Conservation (phyloP, 2,113 vertebrate genomes). For the Chascanopsetta lugubris region DNA sequence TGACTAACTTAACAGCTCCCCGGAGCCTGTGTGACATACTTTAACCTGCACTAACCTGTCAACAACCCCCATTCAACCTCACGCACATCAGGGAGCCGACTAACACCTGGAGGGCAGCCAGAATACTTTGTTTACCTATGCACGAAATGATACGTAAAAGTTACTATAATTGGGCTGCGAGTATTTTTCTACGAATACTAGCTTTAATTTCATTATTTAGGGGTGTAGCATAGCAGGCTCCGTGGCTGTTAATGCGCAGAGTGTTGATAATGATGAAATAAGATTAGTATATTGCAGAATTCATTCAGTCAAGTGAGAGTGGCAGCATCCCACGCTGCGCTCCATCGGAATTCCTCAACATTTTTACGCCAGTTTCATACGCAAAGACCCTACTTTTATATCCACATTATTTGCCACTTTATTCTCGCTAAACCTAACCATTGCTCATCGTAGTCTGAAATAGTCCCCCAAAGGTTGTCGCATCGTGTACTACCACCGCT, state of each 20-base stretch:
- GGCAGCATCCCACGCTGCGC: too few relatives aligned
- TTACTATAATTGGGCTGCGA: neutral
- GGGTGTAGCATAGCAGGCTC: neutral
- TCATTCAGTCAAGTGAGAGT: too few relatives aligned
- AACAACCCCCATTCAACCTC: slow-evolving; percentile 3
- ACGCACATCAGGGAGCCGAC: neutral
- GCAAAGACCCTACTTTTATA: neutral
- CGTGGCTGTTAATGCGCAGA: neutral
- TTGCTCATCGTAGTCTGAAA: too few relatives aligned
- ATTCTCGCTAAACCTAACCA: too few relatives aligned
- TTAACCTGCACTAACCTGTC: slow-evolving; percentile 34
- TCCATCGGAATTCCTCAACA: slow-evolving; percentile 25
- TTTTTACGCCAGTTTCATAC: neutral
- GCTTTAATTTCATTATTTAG: too few relatives aligned
- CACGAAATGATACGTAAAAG: too few relatives aligned
- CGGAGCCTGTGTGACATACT: slow-evolving; percentile 16
- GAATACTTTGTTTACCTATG: slow-evolving; percentile 1
- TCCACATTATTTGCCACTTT: too few relatives aligned
- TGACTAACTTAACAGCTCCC: too few relatives aligned
- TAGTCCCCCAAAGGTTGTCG: too few relatives aligned
- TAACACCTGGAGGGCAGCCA: neutral
- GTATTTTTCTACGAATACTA: neutral
- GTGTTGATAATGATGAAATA: neutral
- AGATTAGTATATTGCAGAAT: slow-evolving; percentile 31
- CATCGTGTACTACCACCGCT: too few relatives aligned